Evolutionary conservation across 2,797 vertebrate species (phyloP).

Genomic region (Sandelia bainsii): DNA sequence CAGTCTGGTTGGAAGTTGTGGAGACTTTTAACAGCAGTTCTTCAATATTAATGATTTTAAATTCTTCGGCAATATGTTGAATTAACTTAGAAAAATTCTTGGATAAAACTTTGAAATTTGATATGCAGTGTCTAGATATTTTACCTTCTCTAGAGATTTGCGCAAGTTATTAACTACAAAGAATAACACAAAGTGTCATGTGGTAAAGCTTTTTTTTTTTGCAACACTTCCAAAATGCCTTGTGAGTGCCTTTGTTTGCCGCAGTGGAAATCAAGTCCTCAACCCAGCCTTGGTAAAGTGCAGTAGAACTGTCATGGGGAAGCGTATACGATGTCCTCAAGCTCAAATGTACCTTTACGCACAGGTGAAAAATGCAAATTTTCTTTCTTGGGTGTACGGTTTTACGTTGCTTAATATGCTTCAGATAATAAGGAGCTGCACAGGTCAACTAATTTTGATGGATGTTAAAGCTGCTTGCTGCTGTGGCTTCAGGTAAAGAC

Average conservation of each 20-base stretch:
- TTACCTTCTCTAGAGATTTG: neutral
- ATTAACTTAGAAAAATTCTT: constrained; percentile 7
- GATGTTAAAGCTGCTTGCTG: neutral
- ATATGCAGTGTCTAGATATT: neutral
- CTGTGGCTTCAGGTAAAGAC: neutral
- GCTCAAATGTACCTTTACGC: neutral
- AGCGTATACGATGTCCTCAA: neutral
- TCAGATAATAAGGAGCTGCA: constrained; percentile 1
- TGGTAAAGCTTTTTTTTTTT: neutral
- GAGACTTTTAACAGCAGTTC: constrained; percentile 19
- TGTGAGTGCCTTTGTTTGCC: neutral
- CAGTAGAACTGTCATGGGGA: neutral
- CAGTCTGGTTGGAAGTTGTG: constrained; percentile 86
- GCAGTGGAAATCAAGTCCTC: neutral
- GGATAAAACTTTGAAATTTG: neutral
- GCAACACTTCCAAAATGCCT: constrained; percentile 3
- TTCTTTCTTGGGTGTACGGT: constrained; percentile 8
- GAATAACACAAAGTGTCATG: constrained; percentile 13
- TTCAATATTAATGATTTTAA: constrained; percentile 26
- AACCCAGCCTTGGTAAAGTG: neutral
- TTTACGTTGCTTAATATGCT: constrained; percentile 29
- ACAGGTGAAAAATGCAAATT: neutral
- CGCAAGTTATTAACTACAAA: neutral
- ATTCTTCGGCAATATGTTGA: constrained; percentile 10
- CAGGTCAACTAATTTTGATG: neutral